phyloP scores from a whole-genome alignment of 53 echinoderm and acorn worm species.

The Henricia sp. region DNA sequence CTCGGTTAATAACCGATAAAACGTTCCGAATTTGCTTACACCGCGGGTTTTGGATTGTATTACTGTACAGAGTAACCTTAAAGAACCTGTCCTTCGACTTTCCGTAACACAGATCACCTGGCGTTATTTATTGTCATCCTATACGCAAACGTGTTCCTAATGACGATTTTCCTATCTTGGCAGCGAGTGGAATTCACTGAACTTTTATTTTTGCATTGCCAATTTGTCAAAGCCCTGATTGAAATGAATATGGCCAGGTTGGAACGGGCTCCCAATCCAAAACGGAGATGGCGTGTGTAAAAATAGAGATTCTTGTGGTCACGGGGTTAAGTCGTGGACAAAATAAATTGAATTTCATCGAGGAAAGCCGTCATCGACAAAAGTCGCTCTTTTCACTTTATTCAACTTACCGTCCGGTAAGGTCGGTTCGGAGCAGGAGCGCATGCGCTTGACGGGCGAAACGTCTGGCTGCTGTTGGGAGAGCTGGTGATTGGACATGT shows the following conservation, averaged over 20 bases:
- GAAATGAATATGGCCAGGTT: constrained; percentile 16
- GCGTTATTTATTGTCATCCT: constrained; percentile 59
- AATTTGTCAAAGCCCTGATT: background rate
- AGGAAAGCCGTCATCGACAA: constrained; percentile 45
- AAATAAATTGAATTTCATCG: constrained; percentile 50
- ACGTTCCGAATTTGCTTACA: constrained; percentile 8
- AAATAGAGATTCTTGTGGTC: constrained; percentile 55
- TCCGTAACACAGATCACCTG: constrained; percentile 13
- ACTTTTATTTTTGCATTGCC: constrained; percentile 42
- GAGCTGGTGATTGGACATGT: constrained; percentile 27
- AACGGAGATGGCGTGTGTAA: constrained; percentile 26
- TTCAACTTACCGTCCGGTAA: constrained; percentile 67
- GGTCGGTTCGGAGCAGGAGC: constrained; percentile 21
- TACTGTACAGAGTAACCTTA: constrained; percentile 16
- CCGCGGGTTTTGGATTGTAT: background rate
- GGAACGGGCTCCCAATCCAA: constrained; percentile 14
- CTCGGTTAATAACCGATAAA: constrained; percentile 10
- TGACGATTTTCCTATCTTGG: constrained; percentile 34
- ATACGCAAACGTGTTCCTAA: constrained; percentile 42
- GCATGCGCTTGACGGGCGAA: constrained; percentile 38
- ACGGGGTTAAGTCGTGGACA: constrained; percentile 50
- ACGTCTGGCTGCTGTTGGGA: constrained; percentile 23
- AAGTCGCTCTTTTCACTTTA: constrained; percentile 23
- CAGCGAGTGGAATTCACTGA: background rate
- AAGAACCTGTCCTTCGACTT: background rate